Evolutionary conservation across 2,797 vertebrate species (phyloP).

Genomic region (Parotocinclus haroldoi): DNA sequence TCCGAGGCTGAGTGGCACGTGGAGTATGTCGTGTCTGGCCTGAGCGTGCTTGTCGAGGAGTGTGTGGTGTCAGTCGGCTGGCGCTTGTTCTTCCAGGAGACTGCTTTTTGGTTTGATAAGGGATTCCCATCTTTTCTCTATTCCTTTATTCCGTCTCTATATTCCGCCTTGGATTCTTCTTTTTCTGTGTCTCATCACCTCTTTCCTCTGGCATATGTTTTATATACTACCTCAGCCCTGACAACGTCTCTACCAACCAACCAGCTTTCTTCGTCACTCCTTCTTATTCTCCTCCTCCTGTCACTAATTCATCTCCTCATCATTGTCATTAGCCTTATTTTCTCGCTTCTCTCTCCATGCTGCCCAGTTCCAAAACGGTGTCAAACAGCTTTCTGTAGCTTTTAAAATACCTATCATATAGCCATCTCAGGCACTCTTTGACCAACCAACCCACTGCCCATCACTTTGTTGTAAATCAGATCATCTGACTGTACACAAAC

Average conservation of each 20-base stretch:
- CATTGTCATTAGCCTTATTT: conserved; percentile 46
- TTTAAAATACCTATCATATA: background rate
- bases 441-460: conserved; percentile 6
- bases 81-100: conserved; percentile 54
- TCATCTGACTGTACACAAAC: conserved; percentile 2
- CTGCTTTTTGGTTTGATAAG: conserved; percentile 63
- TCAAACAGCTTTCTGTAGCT: conserved; percentile 36
- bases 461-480: conserved; percentile 11
- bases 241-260: conserved; percentile 70
- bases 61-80: conserved; percentile 48
- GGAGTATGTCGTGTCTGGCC: conserved; percentile 48
- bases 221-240: conserved; percentile 65
- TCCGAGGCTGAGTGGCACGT: conserved; percentile 56
- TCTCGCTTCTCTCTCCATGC: conserved; percentile 6
- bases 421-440: background rate
- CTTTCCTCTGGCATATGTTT: conserved; percentile 61
- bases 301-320: conserved; percentile 24
- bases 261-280: conserved; percentile 58
- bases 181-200: conserved; percentile 48
- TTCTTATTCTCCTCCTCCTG: conserved; percentile 27
- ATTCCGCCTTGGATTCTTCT: conserved; percentile 28
- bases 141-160: conserved; percentile 6
- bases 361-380: conserved; percentile 37
- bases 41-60: conserved; percentile 48
- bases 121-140: conserved; percentile 65